phyloP scores from a whole-genome alignment of 2,113 vertebrate species.

The Eidolon helvum region DNA sequence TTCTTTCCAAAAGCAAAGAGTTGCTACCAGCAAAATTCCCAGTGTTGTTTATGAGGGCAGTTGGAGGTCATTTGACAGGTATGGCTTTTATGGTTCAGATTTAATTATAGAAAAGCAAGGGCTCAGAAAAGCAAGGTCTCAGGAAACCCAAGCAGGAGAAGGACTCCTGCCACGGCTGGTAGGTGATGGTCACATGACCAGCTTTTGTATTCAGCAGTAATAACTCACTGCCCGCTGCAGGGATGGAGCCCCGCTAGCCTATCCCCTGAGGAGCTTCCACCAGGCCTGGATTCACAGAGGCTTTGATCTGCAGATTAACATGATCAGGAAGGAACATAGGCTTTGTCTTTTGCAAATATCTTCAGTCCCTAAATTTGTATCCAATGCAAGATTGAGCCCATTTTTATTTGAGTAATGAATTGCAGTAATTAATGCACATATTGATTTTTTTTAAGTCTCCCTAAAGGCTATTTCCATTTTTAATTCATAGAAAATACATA shows the following conservation, averaged over 20 bases:
- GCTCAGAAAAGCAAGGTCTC: conserved; percentile 86
- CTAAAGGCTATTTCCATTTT: conserved; percentile 96
- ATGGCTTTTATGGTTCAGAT: conserved; percentile 80
- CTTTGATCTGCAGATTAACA: conserved; percentile 95
- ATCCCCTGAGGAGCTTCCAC: conserved; percentile 90
- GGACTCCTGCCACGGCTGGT: conserved; percentile 82
- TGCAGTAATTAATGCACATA: conserved; percentile 97
- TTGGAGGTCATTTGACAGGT: conserved; percentile 78
- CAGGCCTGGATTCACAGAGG: conserved; percentile 84
- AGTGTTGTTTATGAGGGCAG: conserved; percentile 80
- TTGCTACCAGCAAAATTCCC: conserved; percentile 57
- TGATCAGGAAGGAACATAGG: conserved; percentile 87
- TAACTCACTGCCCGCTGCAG: conserved; percentile 91
- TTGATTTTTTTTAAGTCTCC: conserved; percentile 93
- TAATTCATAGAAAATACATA: conserved; percentile 93
- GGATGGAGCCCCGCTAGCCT: conserved; percentile 91
- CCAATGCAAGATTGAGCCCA: conserved; percentile 90
- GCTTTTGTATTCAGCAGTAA: conserved; percentile 95
- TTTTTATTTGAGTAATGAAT: conserved; percentile 99
- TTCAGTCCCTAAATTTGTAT: conserved; percentile 89
- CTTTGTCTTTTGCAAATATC: conserved; percentile 93
- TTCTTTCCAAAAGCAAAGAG: conserved; percentile 72
- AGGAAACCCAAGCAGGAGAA: conserved; percentile 83
- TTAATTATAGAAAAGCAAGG: conserved; percentile 83
- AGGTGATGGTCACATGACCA: conserved; percentile 89